phyloP scores from a whole-genome alignment of 2,113 vertebrate species.

The Halcyon malimbica region DNA sequence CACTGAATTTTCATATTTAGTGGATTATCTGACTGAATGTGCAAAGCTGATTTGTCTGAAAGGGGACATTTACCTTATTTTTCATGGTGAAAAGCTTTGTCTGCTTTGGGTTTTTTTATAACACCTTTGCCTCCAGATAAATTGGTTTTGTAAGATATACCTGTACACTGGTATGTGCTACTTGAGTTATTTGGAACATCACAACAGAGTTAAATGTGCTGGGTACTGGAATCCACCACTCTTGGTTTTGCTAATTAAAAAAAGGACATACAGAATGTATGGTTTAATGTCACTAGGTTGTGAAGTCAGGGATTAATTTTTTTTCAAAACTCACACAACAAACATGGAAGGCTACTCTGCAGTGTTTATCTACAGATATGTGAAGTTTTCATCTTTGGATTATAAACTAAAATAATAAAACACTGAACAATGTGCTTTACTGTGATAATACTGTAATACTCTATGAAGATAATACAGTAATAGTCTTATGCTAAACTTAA shows the following conservation, averaged over 20 bases:
- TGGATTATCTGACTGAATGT: background rate
- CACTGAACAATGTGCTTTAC: background rate
- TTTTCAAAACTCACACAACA: background rate
- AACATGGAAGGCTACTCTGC: background rate
- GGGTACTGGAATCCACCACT: background rate
- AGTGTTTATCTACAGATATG: background rate
- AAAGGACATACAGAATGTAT: background rate
- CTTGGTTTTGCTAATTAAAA: background rate
- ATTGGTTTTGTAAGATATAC: background rate
- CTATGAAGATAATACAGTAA: background rate
- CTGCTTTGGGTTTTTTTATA: background rate
- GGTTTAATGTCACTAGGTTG: background rate
- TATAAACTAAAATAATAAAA: background rate
- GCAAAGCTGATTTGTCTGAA: background rate
- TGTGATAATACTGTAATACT: background rate
- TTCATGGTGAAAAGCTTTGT: background rate
- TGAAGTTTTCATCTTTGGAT: background rate
- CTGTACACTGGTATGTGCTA: background rate
- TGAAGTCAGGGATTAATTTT: background rate
- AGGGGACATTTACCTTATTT: background rate
- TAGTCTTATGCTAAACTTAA: background rate
- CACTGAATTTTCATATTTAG: background rate
- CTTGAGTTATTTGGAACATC: background rate
- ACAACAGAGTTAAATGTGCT: background rate
- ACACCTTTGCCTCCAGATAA: background rate